phyloP scores from a whole-genome alignment of 2,797 vertebrate species.

The Bovichtus diacanthus region DNA sequence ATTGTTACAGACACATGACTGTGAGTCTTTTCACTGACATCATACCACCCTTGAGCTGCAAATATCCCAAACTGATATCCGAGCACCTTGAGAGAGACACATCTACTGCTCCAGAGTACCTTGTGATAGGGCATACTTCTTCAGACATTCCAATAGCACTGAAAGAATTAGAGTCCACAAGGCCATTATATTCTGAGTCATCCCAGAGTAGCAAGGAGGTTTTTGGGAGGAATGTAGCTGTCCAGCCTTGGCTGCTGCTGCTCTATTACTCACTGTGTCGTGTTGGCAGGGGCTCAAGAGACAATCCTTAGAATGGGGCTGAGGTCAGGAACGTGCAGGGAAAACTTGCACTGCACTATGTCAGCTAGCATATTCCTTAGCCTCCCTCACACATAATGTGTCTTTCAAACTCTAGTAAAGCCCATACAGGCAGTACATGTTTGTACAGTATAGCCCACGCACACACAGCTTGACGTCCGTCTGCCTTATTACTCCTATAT shows the following conservation, averaged over 20 bases:
- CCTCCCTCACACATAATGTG: slow-evolving; percentile 11
- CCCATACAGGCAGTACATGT: slow-evolving; percentile 15
- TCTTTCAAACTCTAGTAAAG: slow-evolving; percentile 22
- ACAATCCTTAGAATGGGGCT: slow-evolving; percentile 69
- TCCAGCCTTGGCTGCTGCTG: slow-evolving; percentile 55
- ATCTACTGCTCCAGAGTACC: slow-evolving; percentile 39
- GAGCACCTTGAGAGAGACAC: slow-evolving; percentile 33
- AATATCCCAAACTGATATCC: slow-evolving; percentile 39
- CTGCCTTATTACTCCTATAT: slow-evolving; percentile 35
- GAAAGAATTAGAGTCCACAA: slow-evolving; percentile 35
- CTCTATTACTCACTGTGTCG: slow-evolving; percentile 74
- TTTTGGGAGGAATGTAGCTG: slow-evolving; percentile 62
- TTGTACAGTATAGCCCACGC: neutral
- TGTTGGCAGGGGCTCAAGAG: slow-evolving; percentile 67
- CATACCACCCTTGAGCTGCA: slow-evolving; percentile 52
- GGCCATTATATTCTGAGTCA: slow-evolving; percentile 57
- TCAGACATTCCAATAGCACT: slow-evolving; percentile 40
- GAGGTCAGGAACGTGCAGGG: slow-evolving; percentile 71
- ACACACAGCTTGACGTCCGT: slow-evolving; percentile 48
- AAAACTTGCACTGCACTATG: slow-evolving; percentile 52
- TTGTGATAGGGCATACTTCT: slow-evolving; percentile 39
- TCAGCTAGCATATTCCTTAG: slow-evolving; percentile 47
- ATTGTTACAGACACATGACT: slow-evolving; percentile 48
- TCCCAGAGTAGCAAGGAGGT: slow-evolving; percentile 39
- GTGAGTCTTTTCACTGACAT: slow-evolving; percentile 59